Base-by-base conservation (phyloP, 2,888 invertebrate genomes). In the Chorisops tibialis region DNA sequence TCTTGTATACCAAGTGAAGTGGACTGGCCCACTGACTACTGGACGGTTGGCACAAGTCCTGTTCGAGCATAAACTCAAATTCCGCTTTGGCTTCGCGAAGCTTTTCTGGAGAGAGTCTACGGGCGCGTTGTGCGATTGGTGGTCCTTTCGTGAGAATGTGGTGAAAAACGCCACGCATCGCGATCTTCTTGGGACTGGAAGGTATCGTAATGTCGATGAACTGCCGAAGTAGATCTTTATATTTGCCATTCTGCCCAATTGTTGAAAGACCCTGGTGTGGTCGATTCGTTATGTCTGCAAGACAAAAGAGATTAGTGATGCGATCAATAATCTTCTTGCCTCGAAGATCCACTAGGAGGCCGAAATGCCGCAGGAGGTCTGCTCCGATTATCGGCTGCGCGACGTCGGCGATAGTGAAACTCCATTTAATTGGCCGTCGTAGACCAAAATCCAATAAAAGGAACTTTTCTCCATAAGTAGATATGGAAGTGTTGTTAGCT, bases 81-180 rank as follows among this genome's bases (percentile, higher is more conserved):
- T 63, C 66, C 18, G 39, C 5, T 18, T 51, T 50, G 6, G 63
- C 64, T 2, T 52, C 59, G 24, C 48, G 54, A 21, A 58, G 50
- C 51, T 62, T 54, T 18, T 54, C 37, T 1, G 24, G 9, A 16
- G 63, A 37, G 9, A 66, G 18, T 1, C 61, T 50, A 4, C 65
- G 54, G 21, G 66, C 62, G 52, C 48, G 11, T 19, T 18, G 18
- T 9, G 22, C 19, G 19, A 48, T 19, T 18, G 48, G 48, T 21
- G 48, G 63, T 18, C 66, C 64, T 52, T 63, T 56, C 7, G 61
- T 63, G 2, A 52, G 11, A 5, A 63, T 65, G 11, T 65, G 52
- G 19, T 64, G 65, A 45, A 38, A 30, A 2, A 63, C 59, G 14
- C n/a, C 14, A 14, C n/a, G 45, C 7, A 7, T 14, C n/a, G n/a